Evolutionary conservation across 2,113 vertebrate species (phyloP).

Genomic region (Thymallus thymallus): DNA sequence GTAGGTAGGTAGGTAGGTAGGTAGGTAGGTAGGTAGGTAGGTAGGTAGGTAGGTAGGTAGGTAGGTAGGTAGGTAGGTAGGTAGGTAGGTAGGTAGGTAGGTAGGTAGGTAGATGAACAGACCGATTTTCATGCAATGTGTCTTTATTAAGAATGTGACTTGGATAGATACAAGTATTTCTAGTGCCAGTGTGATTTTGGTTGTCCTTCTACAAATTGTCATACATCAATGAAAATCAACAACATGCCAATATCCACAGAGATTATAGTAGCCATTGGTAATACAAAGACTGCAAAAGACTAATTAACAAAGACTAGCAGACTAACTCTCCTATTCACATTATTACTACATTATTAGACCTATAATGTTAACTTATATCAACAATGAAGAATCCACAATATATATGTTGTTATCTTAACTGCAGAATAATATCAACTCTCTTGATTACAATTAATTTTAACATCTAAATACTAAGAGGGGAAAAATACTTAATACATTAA

Average conservation of each 20-base stretch:
- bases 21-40: too few species aligned
- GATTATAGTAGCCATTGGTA: slow-evolving; percentile 50
- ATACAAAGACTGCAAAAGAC: slow-evolving; percentile 37
- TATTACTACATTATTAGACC: slow-evolving; percentile 39
- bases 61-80: too few species aligned
- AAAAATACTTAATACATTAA: slow-evolving; percentile 11
- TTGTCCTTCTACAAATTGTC: slow-evolving; percentile 29
- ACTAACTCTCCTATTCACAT: slow-evolving; percentile 26
- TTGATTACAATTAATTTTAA: slow-evolving; percentile 52
- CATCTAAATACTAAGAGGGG: slow-evolving; percentile 27
- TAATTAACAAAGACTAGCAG: slow-evolving; percentile 1
- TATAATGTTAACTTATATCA: slow-evolving; percentile 50
- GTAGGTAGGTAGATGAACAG: too few species aligned
- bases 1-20: too few species aligned
- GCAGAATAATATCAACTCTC: slow-evolving; percentile 56
- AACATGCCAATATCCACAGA: slow-evolving; percentile 62
- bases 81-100: too few species aligned
- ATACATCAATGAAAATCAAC: slow-evolving; percentile 49
- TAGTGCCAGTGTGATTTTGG: slow-evolving; percentile 13
- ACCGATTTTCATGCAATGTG: slow-evolving; percentile 59
- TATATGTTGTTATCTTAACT: slow-evolving; percentile 49
- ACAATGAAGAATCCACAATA: slow-evolving; percentile 54
- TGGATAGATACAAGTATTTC: slow-evolving; percentile 50
- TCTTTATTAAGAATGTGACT: slow-evolving; percentile 68
- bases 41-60: too few species aligned